phyloP scores from a whole-genome alignment of 2,797 vertebrate genomes.

The Pagetopsis macropterus region DNA sequence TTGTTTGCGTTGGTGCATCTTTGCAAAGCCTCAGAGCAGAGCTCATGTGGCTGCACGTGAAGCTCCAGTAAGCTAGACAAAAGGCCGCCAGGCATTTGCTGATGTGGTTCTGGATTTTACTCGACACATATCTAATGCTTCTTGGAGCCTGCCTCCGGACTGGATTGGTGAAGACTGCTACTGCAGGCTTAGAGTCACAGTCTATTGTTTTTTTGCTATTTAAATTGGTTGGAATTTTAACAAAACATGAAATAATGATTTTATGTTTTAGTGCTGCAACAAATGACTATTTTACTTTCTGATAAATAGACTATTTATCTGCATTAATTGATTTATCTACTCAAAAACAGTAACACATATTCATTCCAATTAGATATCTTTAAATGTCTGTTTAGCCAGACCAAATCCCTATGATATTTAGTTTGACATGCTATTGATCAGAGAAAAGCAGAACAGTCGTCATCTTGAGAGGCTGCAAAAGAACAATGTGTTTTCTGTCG shows the following conservation, averaged over 20 bases:
- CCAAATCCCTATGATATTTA: too few relatives aligned
- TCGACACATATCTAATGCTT: neutral
- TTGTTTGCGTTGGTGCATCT: neutral
- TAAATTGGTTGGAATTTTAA: neutral
- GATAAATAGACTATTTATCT: too few relatives aligned
- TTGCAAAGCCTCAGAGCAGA: neutral
- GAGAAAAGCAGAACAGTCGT: too few relatives aligned
- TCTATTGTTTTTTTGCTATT: neutral
- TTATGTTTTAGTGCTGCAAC: neutral
- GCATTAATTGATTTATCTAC: too few relatives aligned
- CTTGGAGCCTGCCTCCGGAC: neutral
- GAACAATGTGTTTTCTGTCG: too few relatives aligned
- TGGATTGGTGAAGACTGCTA: slow-evolving; percentile 5
- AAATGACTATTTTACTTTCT: too few relatives aligned
- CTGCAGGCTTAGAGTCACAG: neutral
- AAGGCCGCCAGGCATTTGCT: neutral
- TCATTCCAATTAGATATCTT: too few relatives aligned
- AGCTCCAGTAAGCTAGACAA: neutral
- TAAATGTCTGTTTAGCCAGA: too few relatives aligned
- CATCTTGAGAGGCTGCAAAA: too few relatives aligned
- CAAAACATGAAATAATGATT: neutral
- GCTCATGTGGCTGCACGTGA: neutral
- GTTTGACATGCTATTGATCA: too few relatives aligned
- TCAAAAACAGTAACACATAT: too few relatives aligned
- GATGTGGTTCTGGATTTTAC: slow-evolving; percentile 10